These are phyloP conservation scores for Arctopsyche grandis DNA, from an alignment of 1,140 invertebrate species.

Conservation along the genomic window DNA sequence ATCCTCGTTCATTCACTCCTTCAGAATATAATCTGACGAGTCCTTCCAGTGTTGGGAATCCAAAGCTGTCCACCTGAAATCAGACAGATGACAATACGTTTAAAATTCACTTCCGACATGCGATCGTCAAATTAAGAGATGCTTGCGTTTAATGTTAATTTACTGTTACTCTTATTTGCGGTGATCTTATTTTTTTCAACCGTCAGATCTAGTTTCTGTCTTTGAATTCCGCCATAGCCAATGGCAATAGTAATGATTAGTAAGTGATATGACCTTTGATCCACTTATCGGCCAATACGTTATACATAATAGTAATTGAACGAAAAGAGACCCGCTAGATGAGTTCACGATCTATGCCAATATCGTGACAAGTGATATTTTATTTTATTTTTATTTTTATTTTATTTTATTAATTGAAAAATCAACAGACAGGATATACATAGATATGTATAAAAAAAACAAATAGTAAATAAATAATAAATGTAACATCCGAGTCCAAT, in stretches of 20 bases:
- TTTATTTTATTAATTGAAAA: too few species aligned
- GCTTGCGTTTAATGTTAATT: neutral
- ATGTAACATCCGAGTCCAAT: too few species aligned
- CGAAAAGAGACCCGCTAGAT: too few species aligned
- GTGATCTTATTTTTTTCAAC: neutral
- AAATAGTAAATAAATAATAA: too few species aligned
- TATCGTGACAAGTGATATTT: too few species aligned
- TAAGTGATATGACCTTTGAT: neutral
- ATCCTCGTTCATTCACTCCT: conserved; percentile 75
- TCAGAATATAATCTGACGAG: conserved; percentile 75
- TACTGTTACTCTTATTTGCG: neutral
- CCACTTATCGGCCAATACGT: too few species aligned
- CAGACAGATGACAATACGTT: neutral
- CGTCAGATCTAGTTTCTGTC: neutral
- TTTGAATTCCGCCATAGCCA: neutral
- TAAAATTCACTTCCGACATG: neutral
- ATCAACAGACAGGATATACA: too few species aligned
- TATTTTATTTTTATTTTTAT: too few species aligned
- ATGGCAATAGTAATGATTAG: neutral
- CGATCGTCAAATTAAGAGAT: neutral
- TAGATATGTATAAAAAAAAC: too few species aligned
- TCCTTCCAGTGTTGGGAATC: conserved; percentile 75
- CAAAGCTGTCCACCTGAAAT: conserved; percentile 66
- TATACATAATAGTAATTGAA: too few species aligned
- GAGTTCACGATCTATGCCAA: too few species aligned